Evolutionary conservation across 2,888 invertebrate species (phyloP), one percentile per base, ranked within the genome.

Genomic region (Aelia acuminata): DNA sequence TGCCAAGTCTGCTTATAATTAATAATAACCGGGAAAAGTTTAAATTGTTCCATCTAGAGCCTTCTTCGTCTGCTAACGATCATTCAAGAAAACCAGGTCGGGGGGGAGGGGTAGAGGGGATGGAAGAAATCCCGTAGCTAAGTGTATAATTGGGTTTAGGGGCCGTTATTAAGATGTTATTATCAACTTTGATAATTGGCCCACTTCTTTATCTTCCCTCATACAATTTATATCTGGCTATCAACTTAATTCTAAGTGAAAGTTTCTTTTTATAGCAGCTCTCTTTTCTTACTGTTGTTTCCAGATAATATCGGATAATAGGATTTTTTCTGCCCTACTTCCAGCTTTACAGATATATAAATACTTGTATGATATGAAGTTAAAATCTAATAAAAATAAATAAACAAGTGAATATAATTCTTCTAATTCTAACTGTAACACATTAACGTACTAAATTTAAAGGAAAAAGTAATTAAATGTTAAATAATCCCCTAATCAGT

Each of bases 91-190:
- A 35, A 35, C 31, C 31, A 35, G 35, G 63, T 31, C 63, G 35
- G 35, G 18, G 35, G 57, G 7, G 63, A n/a, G n/a, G n/a, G n/a
- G n/a, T n/a, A n/a, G n/a, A n/a, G n/a, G n/a, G n/a, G n/a, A n/a
- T n/a, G 18, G 35, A 70, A 70, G 63, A 70, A 70, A 70, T 70
- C 35, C 35, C 63, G 35, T 70, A 70, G 63, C 63, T 35, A 70
- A 70, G 63, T 70, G 63, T 70, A 31, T 70, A 70, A 70, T 70
- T 70, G 63, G 63, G 63, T 70, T 70, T 18, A 35, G 63, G 18
- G 35, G 5, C 31, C 63, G 63, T 31, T 35, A 70, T 70, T 31
- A 35, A 35, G 31, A 70, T 31, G 31, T 70, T 70, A 35, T 70
- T 70, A 70, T 70, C 35, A 70, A 70, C 31, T 70, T 70, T 70